Evolutionary conservation across 2,888 invertebrate genomes (phyloP).

Genomic region (Volucella zonaria): DNA sequence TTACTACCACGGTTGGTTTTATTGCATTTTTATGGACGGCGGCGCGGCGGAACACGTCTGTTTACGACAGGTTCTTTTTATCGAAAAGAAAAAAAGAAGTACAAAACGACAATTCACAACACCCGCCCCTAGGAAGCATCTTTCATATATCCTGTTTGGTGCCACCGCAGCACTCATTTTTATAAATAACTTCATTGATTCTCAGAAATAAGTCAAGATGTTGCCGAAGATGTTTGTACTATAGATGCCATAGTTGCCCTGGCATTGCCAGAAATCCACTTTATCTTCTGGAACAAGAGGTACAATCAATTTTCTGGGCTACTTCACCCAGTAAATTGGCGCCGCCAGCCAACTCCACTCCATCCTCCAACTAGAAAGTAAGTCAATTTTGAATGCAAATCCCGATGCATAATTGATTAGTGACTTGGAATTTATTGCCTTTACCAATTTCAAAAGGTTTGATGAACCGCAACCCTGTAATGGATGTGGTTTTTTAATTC

Average conservation of each 20-base stretch:
- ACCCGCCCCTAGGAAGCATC: conserved; percentile 49
- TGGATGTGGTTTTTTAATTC: conserved; percentile 50
- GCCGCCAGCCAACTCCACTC: not conserved
- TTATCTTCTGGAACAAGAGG: conserved; percentile 38
- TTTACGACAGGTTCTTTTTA: conserved; percentile 63
- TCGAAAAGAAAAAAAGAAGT: conserved; percentile 47
- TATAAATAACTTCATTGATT: conserved; percentile 69
- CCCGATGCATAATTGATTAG: conserved; percentile 70
- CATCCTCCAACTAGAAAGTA: conserved; percentile 20
- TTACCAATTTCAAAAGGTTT: conserved; percentile 41
- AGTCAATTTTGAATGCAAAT: conserved; percentile 71
- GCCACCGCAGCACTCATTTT: conserved; percentile 19
- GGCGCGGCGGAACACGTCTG: conserved; percentile 46
- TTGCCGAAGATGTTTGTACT: conserved; percentile 46
- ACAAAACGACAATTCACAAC: no score
- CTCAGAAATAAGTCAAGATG: conserved; percentile 65
- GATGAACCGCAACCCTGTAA: conserved; percentile 21
- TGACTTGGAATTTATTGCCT: conserved; percentile 58
- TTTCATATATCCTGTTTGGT: conserved; percentile 25
- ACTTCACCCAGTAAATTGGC: no score
- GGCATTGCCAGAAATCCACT: conserved; percentile 47
- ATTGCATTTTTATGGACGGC: conserved; percentile 67
- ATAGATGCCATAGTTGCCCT: not conserved
- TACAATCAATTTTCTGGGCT: conserved; percentile 56
- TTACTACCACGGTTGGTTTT: conserved; percentile 62